Base-by-base conservation (phyloP, 2,888 invertebrate genomes). In the Eubasilissa splendida region DNA sequence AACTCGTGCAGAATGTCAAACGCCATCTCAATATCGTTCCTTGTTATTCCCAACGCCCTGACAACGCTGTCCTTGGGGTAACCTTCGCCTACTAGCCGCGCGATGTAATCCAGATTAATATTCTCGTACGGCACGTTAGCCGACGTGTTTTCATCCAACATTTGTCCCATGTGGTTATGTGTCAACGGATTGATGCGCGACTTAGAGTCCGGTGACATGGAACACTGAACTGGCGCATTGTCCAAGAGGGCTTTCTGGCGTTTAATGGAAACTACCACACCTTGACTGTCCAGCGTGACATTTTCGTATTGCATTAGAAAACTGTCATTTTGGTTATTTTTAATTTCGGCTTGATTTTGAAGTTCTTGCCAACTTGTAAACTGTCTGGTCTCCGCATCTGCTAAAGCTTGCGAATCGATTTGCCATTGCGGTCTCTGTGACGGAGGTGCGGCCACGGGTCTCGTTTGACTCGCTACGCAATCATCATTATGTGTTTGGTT, bases 1-100 rank as follows among this genome's bases (percentile, higher is more conserved):
- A 97, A 97, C 87, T 97, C 96, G 87, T 96, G 95, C 85, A 97
- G 90, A 86, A 97, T 97, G 87, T 98, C 97, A 89, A 97, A 95
- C 70, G 98, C 98, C 97, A 98, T 98, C 87, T 96, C 96, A 77
- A 98, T 92, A 88, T 98, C 96, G 89, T 98, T 98, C 81, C 97
- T 92, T 1, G 97, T 96, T 85, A 98, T 97, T 82, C 97, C 96
- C 85, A 98, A 91, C 4, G 98, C 98, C 84, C 97, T 93, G 73
- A 97, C 95, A 3, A 97, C 98, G 71, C 96, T 95, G 86, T 97
- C 96, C 86, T 96, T 95, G 1, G 97, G 94, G 87, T 97, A 98
- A 0, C 98, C 98, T 86, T 97, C 97, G 79, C 93, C 94, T 70
- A 97, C 96, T 82, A 98, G 90, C 84, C 95, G 94, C 31, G 96